Conservation (phyloP, 2,888 invertebrate species). For the Ceraclea dissimilis region DNA sequence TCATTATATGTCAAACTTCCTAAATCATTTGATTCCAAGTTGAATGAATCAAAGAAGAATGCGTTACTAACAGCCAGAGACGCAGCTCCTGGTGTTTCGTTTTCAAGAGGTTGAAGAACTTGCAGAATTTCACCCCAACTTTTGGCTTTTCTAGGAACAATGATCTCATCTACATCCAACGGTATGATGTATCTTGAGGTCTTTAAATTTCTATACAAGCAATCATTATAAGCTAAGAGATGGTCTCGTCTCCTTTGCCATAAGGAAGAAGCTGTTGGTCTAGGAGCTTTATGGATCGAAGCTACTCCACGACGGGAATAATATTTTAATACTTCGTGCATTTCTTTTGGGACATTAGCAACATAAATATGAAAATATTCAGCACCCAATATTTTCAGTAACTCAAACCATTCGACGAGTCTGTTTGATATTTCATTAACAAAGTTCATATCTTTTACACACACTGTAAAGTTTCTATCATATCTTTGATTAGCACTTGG, state of each 20-base stretch:
- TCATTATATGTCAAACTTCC: too few relatives aligned
- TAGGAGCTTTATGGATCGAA: slow-evolving; percentile 46
- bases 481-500: slow-evolving; percentile 28
- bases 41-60: slow-evolving; percentile 56
- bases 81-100: slow-evolving; percentile 44
- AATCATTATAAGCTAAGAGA: slow-evolving; percentile 69
- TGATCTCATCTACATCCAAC: slow-evolving; percentile 66
- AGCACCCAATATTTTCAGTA: slow-evolving; percentile 59
- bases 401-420: slow-evolving; percentile 65
- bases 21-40: slow-evolving; percentile 5
- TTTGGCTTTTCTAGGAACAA: slow-evolving; percentile 54
- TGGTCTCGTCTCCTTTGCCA: slow-evolving; percentile 67
- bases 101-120: slow-evolving; percentile 39
- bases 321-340: slow-evolving; percentile 47
- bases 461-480: slow-evolving; percentile 52
- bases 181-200: slow-evolving; percentile 59
- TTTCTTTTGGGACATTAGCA: slow-evolving; percentile 49
- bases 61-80: slow-evolving; percentile 60
- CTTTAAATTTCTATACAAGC: slow-evolving; percentile 63
- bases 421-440: slow-evolving; percentile 52
- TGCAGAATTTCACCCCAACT: slow-evolving; percentile 53
- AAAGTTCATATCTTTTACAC: slow-evolving; percentile 66
- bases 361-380: slow-evolving; percentile 59
- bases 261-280: slow-evolving; percentile 41
- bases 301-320: slow-evolving; percentile 47